Percentiles rank a stretch among this genome's conserved stretches.
phyloP scores from a whole-genome alignment of 2,888 invertebrate genomes.

The Azorinus chamasolen region DNA sequence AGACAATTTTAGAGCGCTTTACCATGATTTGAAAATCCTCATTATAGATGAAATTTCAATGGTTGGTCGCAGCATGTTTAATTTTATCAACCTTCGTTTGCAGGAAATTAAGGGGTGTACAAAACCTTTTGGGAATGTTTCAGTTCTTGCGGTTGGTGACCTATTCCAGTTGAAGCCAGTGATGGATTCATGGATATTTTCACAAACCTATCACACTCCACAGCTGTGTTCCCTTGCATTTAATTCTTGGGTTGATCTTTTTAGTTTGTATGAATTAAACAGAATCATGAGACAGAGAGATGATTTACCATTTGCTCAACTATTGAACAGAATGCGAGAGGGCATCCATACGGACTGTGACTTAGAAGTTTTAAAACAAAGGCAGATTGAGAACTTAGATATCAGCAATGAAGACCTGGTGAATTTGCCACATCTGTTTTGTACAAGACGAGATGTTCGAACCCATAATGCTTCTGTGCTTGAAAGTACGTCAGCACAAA shows the following conservation, averaged over 20 bases:
- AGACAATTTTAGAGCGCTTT: constrained; percentile 22
- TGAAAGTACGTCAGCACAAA: not conserved
- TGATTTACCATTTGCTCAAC: constrained; percentile 52
- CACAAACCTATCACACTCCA: not conserved
- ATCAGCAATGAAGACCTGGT: not conserved
- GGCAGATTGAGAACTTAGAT: not conserved
- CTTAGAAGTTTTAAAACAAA: not conserved
- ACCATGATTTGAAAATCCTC: constrained; percentile 16
- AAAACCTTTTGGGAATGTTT: constrained; percentile 24
- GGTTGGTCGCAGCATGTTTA: constrained; percentile 64
- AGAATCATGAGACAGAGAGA: constrained; percentile 65
- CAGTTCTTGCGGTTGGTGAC: constrained; percentile 35
- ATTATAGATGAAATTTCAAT: constrained; percentile 64
- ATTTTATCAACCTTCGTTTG: constrained; percentile 56
- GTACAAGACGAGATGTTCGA: constrained; percentile 12
- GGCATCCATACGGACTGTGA: constrained; percentile 16
- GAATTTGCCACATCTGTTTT: not conserved
- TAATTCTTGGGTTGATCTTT: constrained; percentile 26
- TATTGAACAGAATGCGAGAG: constrained; percentile 58
- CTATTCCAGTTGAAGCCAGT: constrained; percentile 51
- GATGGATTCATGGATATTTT: constrained; percentile 64
- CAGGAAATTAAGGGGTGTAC: constrained; percentile 31
- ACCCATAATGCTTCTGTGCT: constrained; percentile 8
- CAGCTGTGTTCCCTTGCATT: constrained; percentile 1
- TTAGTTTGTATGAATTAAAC: constrained; percentile 11